Base-by-base conservation (phyloP, 2,113 vertebrate genomes). In the Oncorhynchus mykiss region DNA sequence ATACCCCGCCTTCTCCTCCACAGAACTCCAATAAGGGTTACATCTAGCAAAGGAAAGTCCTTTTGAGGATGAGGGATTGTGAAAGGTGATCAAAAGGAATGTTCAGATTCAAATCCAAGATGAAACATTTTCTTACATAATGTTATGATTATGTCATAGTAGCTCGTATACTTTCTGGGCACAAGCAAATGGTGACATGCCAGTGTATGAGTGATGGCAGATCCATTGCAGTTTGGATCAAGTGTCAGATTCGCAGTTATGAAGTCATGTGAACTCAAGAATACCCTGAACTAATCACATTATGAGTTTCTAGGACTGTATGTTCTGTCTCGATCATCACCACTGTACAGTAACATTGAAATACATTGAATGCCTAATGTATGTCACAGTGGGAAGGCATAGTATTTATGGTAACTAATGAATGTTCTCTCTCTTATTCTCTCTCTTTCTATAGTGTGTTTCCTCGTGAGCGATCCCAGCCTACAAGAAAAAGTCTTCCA, bases 401-500 rank as follows among this genome's bases (percentile, higher is more conserved):
- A 78, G 34, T 76, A 25, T 39, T 65, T 66, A 75, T 78, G 20
- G 27, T 16, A 75, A 34, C 76, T 71, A 82, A 74, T 39, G 1
- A 34, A 72, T 57, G 39, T 51, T 57, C 74, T 72, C 24, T 62
- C 34, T 76, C 9, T 81, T 27, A 87, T 59, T 78, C 16, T n/a
- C 49, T 90, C 87, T 74, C 78, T 83, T 69, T 69, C 68, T 24
- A 49, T 14, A 87, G 84, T 77, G 78, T 78, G 80, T 75, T 80
- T 87, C 79, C 75, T 75, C 51, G 77, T 84, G 68, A 80, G 69
- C 83, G 72, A 82, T 73, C 77, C 18, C 77, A 75, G 79, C 81
- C 83, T 82, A 81, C 72, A 65, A 81, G 85, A 71, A 80, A 77
- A 45, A 75, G 73, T 13, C 69, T 78, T 1, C 27, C 79, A 87